Percentiles rank a stretch among this genome's conserved stretches.
These are phyloP conservation scores for Endotricha flammealis DNA, from an alignment of 2,888 invertebrate genomes.

Conservation along the genomic window DNA sequence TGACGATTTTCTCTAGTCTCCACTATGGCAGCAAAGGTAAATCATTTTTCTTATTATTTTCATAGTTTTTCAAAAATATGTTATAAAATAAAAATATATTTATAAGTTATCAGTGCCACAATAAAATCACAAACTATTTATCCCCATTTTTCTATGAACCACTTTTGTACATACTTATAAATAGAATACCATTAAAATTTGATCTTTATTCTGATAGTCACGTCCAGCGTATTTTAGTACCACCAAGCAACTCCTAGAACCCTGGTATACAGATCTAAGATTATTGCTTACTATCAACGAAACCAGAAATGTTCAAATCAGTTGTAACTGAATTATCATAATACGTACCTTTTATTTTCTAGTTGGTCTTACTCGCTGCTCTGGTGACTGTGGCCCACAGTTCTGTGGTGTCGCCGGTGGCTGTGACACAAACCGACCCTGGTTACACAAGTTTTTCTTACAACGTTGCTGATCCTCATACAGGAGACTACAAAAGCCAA, in stretches of 20 bases:
- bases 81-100: conserved; percentile 1
- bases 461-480: conserved; percentile 76
- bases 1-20: conserved; percentile 50
- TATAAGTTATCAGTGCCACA: too few relatives aligned
- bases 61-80: neutral
- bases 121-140: too few relatives aligned
- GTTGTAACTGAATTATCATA: too few relatives aligned
- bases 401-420: conserved; percentile 73
- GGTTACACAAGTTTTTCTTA: conserved; percentile 76
- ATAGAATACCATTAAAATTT: too few relatives aligned
- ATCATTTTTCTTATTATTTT: conserved; percentile 27
- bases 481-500: conserved; percentile 79
- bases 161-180: too few relatives aligned
- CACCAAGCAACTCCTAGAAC: too few relatives aligned
- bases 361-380: conserved; percentile 64
- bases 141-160: too few relatives aligned
- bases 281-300: too few relatives aligned
- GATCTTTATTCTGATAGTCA: too few relatives aligned
- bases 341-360: conserved; percentile 32
- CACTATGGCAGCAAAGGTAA: conserved; percentile 73
- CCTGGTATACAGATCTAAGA: too few relatives aligned
- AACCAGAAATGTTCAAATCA: too few relatives aligned
- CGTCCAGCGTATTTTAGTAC: too few relatives aligned
- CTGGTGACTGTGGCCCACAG: conserved; percentile 55
- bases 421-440: conserved; percentile 71